These are phyloP conservation scores for Trichacis sp. DNA, from an alignment of 2,888 invertebrate species.

Conservation along the genomic window DNA sequence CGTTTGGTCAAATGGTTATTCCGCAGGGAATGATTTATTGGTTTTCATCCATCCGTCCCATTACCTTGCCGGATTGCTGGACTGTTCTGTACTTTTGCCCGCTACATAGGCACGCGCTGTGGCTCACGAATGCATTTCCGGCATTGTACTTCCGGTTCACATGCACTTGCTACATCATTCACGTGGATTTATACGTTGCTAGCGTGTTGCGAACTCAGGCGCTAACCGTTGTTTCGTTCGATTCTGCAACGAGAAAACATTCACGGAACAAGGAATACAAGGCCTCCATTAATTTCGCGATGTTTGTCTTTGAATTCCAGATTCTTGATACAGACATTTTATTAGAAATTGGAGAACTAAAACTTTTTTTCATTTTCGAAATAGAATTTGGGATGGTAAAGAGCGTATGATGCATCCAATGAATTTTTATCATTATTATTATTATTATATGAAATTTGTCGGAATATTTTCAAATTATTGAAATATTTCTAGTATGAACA, in stretches of 20 bases:
- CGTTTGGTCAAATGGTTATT: constrained; percentile 40
- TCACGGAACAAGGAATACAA: background rate
- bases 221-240: constrained; percentile 41
- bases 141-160: constrained; percentile 42
- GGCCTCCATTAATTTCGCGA: no score
- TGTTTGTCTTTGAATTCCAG: no score
- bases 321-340: no score
- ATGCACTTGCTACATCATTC: constrained; percentile 36
- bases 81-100: constrained; percentile 31
- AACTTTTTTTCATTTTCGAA: no score
- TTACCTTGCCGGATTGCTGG: constrained; percentile 45
- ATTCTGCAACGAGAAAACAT: constrained; percentile 25
- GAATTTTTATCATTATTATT: no score
- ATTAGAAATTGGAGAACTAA: no score
- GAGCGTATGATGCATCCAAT: no score
- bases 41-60: constrained; percentile 45
- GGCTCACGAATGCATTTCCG: constrained; percentile 43
- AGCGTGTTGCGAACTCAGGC: constrained; percentile 37
- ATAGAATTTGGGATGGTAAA: no score
- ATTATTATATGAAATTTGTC: no score
- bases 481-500: no score
- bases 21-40: constrained; percentile 45
- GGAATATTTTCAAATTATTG: no score
- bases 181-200: constrained; percentile 41
- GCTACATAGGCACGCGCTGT: constrained; percentile 33